phyloP scores from a whole-genome alignment of 2,888 invertebrate species.

The Endotricha flammealis region DNA sequence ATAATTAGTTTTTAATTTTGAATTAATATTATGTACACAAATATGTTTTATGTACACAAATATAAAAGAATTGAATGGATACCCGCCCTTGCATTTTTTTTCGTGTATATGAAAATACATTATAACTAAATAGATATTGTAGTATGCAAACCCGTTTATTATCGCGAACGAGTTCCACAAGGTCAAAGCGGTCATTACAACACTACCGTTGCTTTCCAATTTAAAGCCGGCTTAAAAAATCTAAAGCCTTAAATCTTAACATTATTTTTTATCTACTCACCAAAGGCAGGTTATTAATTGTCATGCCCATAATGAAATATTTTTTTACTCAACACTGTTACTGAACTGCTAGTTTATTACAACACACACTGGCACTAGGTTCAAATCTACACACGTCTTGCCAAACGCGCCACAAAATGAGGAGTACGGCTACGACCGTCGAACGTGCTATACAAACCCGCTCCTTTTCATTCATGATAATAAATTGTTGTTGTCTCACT shows the following conservation, averaged over 20 bases:
- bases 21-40: too few relatives aligned
- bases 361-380: slow-evolving; percentile 41
- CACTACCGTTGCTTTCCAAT: slow-evolving; percentile 73
- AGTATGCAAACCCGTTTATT: slow-evolving; percentile 54
- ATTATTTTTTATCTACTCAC: slow-evolving; percentile 55
- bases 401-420: slow-evolving; percentile 57
- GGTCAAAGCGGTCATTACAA: slow-evolving; percentile 78
- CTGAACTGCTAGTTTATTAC: slow-evolving; percentile 25
- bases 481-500: slow-evolving; percentile 58
- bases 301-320: slow-evolving; percentile 60
- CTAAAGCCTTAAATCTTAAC: slow-evolving; percentile 16
- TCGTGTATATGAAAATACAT: too few relatives aligned
- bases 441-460: slow-evolving; percentile 48
- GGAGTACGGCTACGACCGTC: slow-evolving; percentile 52
- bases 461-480: slow-evolving; percentile 69
- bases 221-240: slow-evolving; percentile 45
- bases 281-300: slow-evolving; percentile 62
- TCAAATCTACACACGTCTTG: slow-evolving; percentile 52
- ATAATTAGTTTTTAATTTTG: too few relatives aligned
- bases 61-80: too few relatives aligned
- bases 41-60: too few relatives aligned
- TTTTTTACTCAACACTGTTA: slow-evolving; percentile 16
- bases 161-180: slow-evolving; percentile 74
- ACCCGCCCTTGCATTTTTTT: too few relatives aligned
- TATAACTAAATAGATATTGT: too few relatives aligned